Evolutionary conservation across 2,888 invertebrate species (phyloP).

Genomic region (Yponomeuta cagnagella): DNA sequence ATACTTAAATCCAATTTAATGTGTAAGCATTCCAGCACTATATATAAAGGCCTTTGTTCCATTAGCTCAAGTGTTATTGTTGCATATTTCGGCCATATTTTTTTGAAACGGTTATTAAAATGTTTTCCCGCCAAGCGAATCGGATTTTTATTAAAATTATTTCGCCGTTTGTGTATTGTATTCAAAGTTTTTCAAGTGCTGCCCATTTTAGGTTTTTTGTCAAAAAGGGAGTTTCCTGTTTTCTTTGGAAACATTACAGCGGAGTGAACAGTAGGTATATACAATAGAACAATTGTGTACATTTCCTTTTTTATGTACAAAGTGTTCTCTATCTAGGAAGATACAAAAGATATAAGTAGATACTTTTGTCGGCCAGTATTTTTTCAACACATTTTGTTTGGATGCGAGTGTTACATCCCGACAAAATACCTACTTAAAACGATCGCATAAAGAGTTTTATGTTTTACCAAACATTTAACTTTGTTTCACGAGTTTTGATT

Average conservation of each 20-base stretch:
- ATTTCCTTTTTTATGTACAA: no score
- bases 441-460: no score
- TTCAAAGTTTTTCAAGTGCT: background rate
- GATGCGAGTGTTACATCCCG: no score
- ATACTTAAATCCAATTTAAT: slow-evolving; percentile 24
- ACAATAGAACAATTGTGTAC: no score
- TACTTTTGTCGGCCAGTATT: no score
- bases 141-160: background rate
- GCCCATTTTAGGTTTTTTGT: background rate
- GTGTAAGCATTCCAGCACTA: slow-evolving; percentile 13
- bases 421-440: no score
- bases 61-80: slow-evolving; percentile 11
- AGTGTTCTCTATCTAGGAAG: no score
- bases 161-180: background rate
- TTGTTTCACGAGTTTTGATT: slow-evolving; percentile 1
- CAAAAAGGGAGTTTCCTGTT: background rate
- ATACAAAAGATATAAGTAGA: no score
- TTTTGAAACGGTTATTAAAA: background rate
- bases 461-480: background rate
- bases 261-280: no score
- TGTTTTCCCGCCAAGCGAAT: background rate
- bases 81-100: slow-evolving; percentile 4
- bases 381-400: no score
- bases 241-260: background rate
- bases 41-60: background rate